Evolutionary conservation across 1,140 invertebrate species (phyloP).

Genomic region (Pogonomyrmex barbatus): DNA sequence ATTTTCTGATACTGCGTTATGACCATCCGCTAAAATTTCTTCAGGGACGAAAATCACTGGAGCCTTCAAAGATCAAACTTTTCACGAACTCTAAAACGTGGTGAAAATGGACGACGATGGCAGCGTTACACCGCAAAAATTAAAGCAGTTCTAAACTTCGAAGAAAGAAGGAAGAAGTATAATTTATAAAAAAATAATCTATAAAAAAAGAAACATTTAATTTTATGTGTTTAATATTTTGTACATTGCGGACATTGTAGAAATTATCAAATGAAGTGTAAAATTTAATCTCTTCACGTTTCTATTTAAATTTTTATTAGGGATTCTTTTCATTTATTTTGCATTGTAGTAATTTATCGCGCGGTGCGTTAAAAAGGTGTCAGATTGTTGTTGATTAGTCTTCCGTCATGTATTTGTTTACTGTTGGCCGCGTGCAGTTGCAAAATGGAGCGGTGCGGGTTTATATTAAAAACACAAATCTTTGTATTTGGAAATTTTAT

Average conservation of each 20-base stretch:
- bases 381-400: background rate
- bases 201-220: background rate
- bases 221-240: background rate
- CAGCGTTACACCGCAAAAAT: background rate
- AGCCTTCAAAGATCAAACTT: background rate
- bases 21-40: slow-evolving; percentile 14
- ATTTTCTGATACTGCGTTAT: background rate
- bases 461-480: background rate
- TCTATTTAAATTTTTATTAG: background rate
- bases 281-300: background rate
- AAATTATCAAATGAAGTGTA: background rate
- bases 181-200: background rate
- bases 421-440: background rate
- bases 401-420: background rate
- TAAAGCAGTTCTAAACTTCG: background rate
- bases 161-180: slow-evolving; percentile 2
- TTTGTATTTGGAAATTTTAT: background rate
- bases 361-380: background rate
- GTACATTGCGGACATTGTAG: background rate
- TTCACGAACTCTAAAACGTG: background rate
- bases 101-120: background rate
- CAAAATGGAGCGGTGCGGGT: background rate
- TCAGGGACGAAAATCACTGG: slow-evolving; percentile 5
- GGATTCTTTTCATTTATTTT: background rate
- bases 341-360: background rate